Evolutionary conservation across 2,888 invertebrate species (phyloP), one percentile per base, ranked within the genome.

Genomic region (Cryptocephalus primarius): DNA sequence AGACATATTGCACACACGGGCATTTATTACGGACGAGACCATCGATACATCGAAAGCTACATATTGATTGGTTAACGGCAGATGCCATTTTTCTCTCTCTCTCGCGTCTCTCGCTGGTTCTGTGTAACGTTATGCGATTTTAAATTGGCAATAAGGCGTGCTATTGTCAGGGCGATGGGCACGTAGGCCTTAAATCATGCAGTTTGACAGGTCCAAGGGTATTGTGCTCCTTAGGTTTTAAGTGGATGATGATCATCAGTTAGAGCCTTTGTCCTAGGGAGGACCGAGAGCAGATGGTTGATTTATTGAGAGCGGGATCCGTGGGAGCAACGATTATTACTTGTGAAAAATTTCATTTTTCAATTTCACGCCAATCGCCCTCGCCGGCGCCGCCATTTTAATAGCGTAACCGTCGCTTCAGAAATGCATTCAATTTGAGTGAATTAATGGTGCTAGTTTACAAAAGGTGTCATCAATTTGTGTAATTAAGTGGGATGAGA

Each of bases 51-150:
- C 59, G 59, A 58, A 56, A 22, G 22, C 22, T 55, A 45, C 42
- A 43, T 56, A 55, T 51, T 57, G 62, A 66, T 65, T 66, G 66
- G 66, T 61, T 51, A 44, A 53, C 60, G 57, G 56, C 65, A 65
- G 64, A 64, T 65, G 65, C 63, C 55, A 60, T 60, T 62, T 62
- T 63, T 60, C 55, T 55, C 50, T 53, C 60, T 60, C 6, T n/a
- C n/a, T n/a, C n/a, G n/a, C 22, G 22, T 22, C 22, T 22, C 22
- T 22, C 22, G 22, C 22, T 22, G 2, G 22, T 6, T 22, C 22
- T 22, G 22, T 22, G 22, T 22, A 22, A 22, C 22, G 22, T 22
- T 22, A 22, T 22, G 22, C 22, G 60, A 54, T 59, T 61, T 61
- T 56, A 54, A 57, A 58, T 57, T 58, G 58, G 53, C 56, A 56